Evolutionary conservation across 1,140 invertebrate genomes (phyloP), one percentile per base, ranked within the genome.

Genomic region (Leptoteleia sp.): DNA sequence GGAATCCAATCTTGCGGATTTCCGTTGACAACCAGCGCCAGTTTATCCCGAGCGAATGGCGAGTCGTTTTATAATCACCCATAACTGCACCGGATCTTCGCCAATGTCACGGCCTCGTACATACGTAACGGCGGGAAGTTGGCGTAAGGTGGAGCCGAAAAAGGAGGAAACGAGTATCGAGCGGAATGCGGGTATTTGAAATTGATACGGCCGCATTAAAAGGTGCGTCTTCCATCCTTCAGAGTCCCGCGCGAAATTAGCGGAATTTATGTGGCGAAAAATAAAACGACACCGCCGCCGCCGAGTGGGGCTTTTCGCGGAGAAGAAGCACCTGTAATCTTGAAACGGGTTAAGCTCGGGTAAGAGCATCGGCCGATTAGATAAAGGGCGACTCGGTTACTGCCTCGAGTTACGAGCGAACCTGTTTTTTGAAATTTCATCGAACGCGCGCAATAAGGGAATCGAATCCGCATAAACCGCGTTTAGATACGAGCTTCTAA

Each of bases 401-500:
- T 1, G 19, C 17, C 2, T 38, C n/a, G 19, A 25, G 40, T 9
- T 38, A 40, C 37, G 22, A 57, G 35, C 19, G 25, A 25, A 62
- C 3, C 27, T 35, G 15, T n/a, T 55, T 55, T 25, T 42, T 13
- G 48, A 27, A 42, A 45, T 67, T 48, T 47, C 54, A 43, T 61
- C 61, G 54, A 33, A 37, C n/a, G n/a, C 38, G 25, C 5, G 38
- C 38, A 50, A 42, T 72, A 83, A 81, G 80, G 52, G 73, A 48
- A 52, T 68, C 62, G 73, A 76, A 76, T 76, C n/a, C 62, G 67
- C 59, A 79, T 70, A 78, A 70, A 75, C 55, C 61, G 48, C 47
- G 79, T 50, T 82, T 81, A 57, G 65, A 55, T 55, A 76, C 71
- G 72, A 82, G 77, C 70, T 81, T 82, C 81, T 84, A 82, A 83